A percentile compares a stretch with the other conserved stretches of the same genome.
Evolutionary conservation across 2,113 vertebrate species (phyloP).

Genomic region (Leiothrix lutea): DNA sequence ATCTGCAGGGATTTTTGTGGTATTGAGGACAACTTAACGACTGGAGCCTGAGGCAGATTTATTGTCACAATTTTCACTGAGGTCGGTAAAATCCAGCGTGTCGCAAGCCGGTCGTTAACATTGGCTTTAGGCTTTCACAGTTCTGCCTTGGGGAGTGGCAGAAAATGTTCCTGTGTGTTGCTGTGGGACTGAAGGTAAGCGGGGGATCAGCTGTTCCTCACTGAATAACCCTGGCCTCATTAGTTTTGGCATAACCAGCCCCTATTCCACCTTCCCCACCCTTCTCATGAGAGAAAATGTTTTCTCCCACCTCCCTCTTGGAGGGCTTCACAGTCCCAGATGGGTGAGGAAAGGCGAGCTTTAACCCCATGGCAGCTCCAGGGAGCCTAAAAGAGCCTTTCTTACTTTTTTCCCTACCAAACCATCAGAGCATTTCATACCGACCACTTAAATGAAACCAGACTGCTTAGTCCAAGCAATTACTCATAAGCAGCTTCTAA

Average conservation of each 20-base stretch:
- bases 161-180: not conserved
- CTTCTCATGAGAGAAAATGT: not conserved
- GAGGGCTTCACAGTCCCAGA: not conserved
- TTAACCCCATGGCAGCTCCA: not conserved
- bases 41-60: slow-evolving; percentile 29
- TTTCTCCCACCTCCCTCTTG: not conserved
- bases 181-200: not conserved
- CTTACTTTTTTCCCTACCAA: not conserved
- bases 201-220: not conserved
- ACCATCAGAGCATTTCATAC: not conserved
- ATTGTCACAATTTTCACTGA: slow-evolving; percentile 16
- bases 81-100: not conserved
- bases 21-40: slow-evolving; percentile 4
- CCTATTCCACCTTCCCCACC: not conserved
- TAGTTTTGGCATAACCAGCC: not conserved
- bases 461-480: slow-evolving; percentile 12
- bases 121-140: not conserved
- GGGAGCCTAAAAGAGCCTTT: not conserved
- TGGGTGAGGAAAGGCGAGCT: not conserved
- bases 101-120: not conserved
- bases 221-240: fast-evolving
- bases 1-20: slow-evolving; percentile 45
- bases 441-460: slow-evolving; percentile 45
- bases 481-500: slow-evolving; percentile 33
- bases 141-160: not conserved